phyloP scores from a whole-genome alignment of 2,888 invertebrate genomes.

The Sarcophaga rosellei region DNA sequence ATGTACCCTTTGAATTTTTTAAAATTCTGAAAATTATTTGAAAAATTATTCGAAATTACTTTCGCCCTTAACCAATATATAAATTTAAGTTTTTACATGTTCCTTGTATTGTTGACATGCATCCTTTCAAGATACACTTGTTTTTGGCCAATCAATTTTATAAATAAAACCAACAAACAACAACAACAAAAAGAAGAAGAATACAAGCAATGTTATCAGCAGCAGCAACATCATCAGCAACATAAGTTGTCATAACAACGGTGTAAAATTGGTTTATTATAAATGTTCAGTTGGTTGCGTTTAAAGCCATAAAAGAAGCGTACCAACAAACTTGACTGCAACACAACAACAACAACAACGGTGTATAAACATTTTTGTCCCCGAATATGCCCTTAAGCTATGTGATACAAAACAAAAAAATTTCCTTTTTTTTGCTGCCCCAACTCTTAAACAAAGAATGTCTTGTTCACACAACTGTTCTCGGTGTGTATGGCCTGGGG shows the following conservation, averaged over 20 bases:
- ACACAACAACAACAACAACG: not conserved
- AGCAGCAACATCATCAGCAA: not conserved
- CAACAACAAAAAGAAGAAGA: not conserved
- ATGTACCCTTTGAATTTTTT: too few species aligned
- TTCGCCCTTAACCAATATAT: constrained; percentile 9
- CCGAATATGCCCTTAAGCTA: constrained; percentile 61
- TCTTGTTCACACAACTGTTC: constrained; percentile 60
- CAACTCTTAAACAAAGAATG: constrained; percentile 7
- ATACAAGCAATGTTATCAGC: not conserved
- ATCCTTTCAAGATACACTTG: constrained; percentile 16
- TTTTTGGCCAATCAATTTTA: constrained; percentile 55
- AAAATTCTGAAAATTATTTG: too few species aligned
- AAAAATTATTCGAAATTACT: not conserved
- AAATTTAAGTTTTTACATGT: not conserved
- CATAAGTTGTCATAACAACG: constrained; percentile 64
- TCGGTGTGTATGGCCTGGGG: not conserved
- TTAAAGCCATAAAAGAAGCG: constrained; percentile 31
- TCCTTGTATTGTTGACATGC: constrained; percentile 7
- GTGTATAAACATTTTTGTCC: constrained; percentile 4
- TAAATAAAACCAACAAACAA: not conserved
- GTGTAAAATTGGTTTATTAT: constrained; percentile 67
- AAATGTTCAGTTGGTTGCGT: constrained; percentile 33
- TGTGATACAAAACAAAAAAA: constrained; percentile 13
- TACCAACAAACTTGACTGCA: not conserved
- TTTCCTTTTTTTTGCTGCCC: not conserved